Evolutionary conservation across 2,797 vertebrate species (phyloP).

Genomic region (Triplophysa bombifrons): DNA sequence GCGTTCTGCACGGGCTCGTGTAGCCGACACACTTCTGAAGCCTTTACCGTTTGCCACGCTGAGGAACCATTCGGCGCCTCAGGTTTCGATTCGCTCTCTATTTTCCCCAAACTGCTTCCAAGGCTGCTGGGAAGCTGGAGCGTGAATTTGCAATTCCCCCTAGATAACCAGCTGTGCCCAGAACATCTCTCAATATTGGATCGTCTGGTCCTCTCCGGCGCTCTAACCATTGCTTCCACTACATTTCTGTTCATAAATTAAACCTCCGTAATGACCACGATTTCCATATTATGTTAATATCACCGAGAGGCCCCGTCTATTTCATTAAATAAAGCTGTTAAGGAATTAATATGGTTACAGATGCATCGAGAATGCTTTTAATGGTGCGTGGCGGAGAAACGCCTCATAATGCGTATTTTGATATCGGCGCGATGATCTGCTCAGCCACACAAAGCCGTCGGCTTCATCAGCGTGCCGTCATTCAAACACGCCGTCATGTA

Average conservation of each 20-base stretch:
- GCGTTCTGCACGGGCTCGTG: slow-evolving; percentile 8
- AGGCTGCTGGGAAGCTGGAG: slow-evolving; percentile 22
- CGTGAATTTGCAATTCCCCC: slow-evolving; percentile 60
- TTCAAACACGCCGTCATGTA: slow-evolving; percentile 40
- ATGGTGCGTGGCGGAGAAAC: slow-evolving; percentile 72
- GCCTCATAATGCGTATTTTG: slow-evolving; percentile 52
- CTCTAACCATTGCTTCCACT: slow-evolving; percentile 44
- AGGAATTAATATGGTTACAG: slow-evolving; percentile 78
- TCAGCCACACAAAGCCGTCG: slow-evolving; percentile 33
- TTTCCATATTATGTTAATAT: slow-evolving; percentile 83
- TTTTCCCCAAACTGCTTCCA: slow-evolving; percentile 15
- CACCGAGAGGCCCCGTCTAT: slow-evolving; percentile 73
- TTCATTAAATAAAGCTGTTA: slow-evolving; percentile 86
- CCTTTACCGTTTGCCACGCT: slow-evolving; percentile 8
- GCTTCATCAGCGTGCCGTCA: slow-evolving; percentile 57
- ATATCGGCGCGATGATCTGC: slow-evolving; percentile 69
- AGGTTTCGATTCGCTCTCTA: slow-evolving; percentile 29
- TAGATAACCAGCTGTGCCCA: slow-evolving; percentile 57
- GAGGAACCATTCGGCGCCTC: slow-evolving; percentile 20
- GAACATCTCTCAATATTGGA: slow-evolving; percentile 65
- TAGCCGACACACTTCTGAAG: slow-evolving; percentile 24
- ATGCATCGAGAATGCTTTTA: slow-evolving; percentile 68
- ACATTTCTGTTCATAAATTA: slow-evolving; percentile 75
- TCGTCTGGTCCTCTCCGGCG: slow-evolving; percentile 55
- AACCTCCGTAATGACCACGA: slow-evolving; percentile 76